A percentile compares a stretch with the other conserved stretches of the same genome.
Conservation (phyloP, 2,888 invertebrate genomes). For the Craniophora ligustri region DNA sequence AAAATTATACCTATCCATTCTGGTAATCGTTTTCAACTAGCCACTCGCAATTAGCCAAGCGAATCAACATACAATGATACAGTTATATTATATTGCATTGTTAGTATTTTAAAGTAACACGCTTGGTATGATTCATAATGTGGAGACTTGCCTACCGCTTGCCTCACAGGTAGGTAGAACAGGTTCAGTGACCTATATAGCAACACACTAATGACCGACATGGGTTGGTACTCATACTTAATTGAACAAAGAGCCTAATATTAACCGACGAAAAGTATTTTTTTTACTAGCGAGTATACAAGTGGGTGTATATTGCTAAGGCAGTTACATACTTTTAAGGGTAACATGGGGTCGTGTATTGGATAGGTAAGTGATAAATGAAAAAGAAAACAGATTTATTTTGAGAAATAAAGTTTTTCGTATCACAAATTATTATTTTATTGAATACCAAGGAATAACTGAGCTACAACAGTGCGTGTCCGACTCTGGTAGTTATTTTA, state of each 20-base stretch:
- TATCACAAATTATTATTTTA: no score
- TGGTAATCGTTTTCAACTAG: constrained; percentile 11
- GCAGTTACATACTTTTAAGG: no score
- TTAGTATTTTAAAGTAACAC: constrained; percentile 46
- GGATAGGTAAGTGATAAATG: no score
- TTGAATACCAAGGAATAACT: no score
- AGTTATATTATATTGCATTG: constrained; percentile 52
- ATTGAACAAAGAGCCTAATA: constrained; percentile 46
- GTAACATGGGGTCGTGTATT: no score
- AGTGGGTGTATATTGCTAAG: neutral
- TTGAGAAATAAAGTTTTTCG: no score
- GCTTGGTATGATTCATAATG: constrained; percentile 49
- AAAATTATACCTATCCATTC: constrained; percentile 3
- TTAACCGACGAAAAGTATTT: constrained; percentile 27
- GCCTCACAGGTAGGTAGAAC: constrained; percentile 40
- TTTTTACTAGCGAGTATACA: constrained; percentile 4
- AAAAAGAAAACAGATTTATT: no score
- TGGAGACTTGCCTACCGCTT: constrained; percentile 37
- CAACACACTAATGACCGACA: constrained; percentile 41
- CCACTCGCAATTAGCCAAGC: constrained; percentile 43
- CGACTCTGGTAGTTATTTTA: no score
- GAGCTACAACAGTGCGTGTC: no score
- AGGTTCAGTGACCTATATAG: constrained; percentile 55
- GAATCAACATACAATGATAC: constrained; percentile 49
- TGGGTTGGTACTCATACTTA: constrained; percentile 44